Base-by-base conservation (phyloP, 2,888 invertebrate species). In the Aquatica leii region DNA sequence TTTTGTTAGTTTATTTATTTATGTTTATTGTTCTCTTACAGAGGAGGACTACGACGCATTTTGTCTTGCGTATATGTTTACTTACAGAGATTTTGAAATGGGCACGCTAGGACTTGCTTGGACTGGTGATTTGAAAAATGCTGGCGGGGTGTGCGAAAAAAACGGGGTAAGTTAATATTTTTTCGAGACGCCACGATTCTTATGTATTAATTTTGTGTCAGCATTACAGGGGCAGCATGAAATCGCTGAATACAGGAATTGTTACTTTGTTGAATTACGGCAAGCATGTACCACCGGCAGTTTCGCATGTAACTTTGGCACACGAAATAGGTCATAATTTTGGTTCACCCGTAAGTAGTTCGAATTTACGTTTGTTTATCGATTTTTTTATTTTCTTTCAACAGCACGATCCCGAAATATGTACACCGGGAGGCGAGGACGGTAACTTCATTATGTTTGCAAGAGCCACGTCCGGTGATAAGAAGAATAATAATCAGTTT, bases 381-480 rank as follows among this genome's bases (percentile, higher is more conserved):
- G n/a, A n/a, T n/a, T n/a, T n/a, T n/a, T n/a, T n/a, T n/a, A n/a
- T n/a, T n/a, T n/a, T n/a, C n/a, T 57, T 57, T 62, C 51, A 46
- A 34, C 81, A 97, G 95, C 97, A 98, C 80, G 97, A 98, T 84
- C 95, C 95, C 0, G 95, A 95, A 82, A 90, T 89, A 77, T 97
- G 92, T 82, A 95, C 97, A 0, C 97, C 97, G 2, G 97, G 96
- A 60, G 97, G 93, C 14, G 94, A 95, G 78, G 95, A 95, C 80
- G 99, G 99, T 43, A 99, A 99, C 86, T 99, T 92, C 84, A 98
- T 99, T 78, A 99, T 99, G 99, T 99, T 98, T 83, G 97, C 98
- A 17, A 90, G 98, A 69, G 98, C 98, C 34, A 99, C 98, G 57
- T 97, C 97, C 74, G 98, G 99, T 41, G 98, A 98, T 83, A 93